These are phyloP conservation scores for Palaemon carinicauda DNA, from an alignment of 1,140 invertebrate species.

Conservation along the genomic window DNA sequence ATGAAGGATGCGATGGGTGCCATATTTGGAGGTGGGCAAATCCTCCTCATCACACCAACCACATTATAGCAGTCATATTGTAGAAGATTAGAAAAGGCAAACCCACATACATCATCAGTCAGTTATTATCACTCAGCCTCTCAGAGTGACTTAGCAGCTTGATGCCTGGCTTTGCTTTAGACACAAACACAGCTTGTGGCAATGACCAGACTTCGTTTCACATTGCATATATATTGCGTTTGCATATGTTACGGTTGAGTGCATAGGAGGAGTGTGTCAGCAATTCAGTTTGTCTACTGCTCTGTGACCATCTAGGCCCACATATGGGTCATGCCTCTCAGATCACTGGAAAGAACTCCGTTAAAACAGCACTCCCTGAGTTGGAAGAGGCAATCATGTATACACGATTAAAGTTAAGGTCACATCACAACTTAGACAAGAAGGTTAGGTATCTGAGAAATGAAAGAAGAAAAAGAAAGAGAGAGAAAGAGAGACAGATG, in stretches of 20 bases:
- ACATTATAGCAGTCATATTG: conserved; percentile 2
- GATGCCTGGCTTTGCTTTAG: conserved; percentile 35
- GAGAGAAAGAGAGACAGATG: background rate
- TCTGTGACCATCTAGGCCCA: conserved; percentile 40
- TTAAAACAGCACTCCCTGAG: conserved; percentile 56
- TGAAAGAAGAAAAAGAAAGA: too few relatives aligned
- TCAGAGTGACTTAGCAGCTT: conserved; percentile 31
- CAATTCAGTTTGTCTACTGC: conserved; percentile 51
- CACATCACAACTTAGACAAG: conserved; percentile 43
- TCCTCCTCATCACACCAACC: background rate
- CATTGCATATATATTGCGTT: conserved; percentile 56
- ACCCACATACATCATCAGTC: background rate
- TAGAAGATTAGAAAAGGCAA: conserved; percentile 5
- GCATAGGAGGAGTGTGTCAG: conserved; percentile 56
- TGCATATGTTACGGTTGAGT: conserved; percentile 56
- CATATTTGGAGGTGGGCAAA: conserved; percentile 42
- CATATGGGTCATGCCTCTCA: conserved; percentile 49
- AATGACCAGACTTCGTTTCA: conserved; percentile 48
- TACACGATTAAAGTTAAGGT: conserved; percentile 54
- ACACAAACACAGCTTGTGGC: conserved; percentile 44
- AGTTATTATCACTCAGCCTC: conserved; percentile 30
- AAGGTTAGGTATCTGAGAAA: conserved; percentile 28
- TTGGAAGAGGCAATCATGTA: conserved; percentile 57
- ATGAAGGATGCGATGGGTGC: conserved; percentile 44
- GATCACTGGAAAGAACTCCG: conserved; percentile 55